A percentile compares a stretch with the other conserved stretches of the same genome.
These are phyloP conservation scores for Monochamus saltuarius DNA, from an alignment of 1,140 invertebrate species.

Conservation along the genomic window DNA sequence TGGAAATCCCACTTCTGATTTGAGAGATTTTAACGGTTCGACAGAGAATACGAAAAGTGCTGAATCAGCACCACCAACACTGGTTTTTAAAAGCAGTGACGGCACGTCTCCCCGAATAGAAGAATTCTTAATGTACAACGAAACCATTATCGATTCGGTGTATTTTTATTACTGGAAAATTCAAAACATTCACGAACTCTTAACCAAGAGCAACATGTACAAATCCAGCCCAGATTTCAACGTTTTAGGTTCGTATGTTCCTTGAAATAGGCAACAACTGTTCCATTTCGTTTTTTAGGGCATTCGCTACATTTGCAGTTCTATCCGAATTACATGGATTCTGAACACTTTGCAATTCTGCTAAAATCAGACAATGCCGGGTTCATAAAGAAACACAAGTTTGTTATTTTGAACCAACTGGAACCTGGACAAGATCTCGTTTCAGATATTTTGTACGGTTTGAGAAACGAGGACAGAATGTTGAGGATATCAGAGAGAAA, in stretches of 20 bases:
- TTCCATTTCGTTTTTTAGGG: conserved; percentile 25
- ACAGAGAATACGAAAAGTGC: not conserved
- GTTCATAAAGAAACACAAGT: conserved; percentile 37
- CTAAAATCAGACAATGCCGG: conserved; percentile 31
- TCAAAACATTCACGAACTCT: conserved; percentile 22
- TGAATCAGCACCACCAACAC: not conserved
- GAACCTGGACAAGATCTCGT: conserved; percentile 21
- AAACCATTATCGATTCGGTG: conserved; percentile 28
- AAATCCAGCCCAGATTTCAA: conserved; percentile 33
- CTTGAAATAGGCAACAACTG: not conserved
- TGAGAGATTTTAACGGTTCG: no score
- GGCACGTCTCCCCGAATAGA: conserved; percentile 13
- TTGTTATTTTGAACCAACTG: conserved; percentile 31
- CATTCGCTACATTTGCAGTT: conserved; percentile 33
- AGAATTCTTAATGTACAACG: conserved; percentile 34
- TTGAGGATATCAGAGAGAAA: conserved; percentile 27
- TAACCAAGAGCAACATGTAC: conserved; percentile 28
- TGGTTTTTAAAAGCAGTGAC: not conserved
- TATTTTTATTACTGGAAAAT: conserved; percentile 42
- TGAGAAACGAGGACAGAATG: conserved; percentile 26
- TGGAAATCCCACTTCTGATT: not conserved
- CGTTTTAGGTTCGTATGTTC: conserved; percentile 29
- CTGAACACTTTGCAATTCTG: conserved; percentile 28
- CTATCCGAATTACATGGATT: conserved; percentile 33
- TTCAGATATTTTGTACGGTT: conserved; percentile 30